Evolutionary conservation across 2,888 invertebrate genomes (phyloP).

Genomic region (Gonocerus acuteangulatus): DNA sequence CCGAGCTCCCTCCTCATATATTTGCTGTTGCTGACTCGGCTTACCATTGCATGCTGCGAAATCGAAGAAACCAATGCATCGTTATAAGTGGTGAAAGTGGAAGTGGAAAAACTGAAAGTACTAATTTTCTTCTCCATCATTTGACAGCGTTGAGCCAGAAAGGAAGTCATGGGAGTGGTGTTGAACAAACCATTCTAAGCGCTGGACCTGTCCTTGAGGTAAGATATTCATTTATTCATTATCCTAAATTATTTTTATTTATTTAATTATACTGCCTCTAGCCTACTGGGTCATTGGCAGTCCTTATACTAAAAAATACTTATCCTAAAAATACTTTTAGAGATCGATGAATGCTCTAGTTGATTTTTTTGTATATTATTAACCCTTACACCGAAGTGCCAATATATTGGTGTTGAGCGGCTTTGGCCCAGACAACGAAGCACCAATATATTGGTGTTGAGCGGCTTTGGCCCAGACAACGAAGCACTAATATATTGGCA

Average conservation of each 20-base stretch:
- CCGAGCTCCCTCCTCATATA: constrained; percentile 90
- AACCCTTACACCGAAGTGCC: too few species aligned
- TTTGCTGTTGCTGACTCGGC: constrained; percentile 93
- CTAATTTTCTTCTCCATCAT: constrained; percentile 90
- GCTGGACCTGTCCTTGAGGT: constrained; percentile 91
- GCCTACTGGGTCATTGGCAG: too few species aligned
- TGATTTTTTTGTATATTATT: too few species aligned
- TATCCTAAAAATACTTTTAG: too few species aligned
- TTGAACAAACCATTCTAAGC: constrained; percentile 91
- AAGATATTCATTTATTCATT: constrained; percentile 34
- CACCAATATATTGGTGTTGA: too few species aligned
- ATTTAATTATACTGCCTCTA: too few species aligned
- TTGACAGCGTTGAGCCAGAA: constrained; percentile 90
- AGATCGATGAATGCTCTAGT: too few species aligned
- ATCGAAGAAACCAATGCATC: constrained; percentile 84
- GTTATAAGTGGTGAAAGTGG: constrained; percentile 93
- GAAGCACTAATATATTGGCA: too few species aligned
- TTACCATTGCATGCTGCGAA: constrained; percentile 88
- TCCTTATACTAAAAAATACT: neutral
- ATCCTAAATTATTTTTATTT: neutral
- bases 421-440: too few species aligned
- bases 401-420: too few species aligned
- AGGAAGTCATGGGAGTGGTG: constrained; percentile 88
- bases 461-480: too few species aligned
- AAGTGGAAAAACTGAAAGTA: constrained; percentile 94